Evolutionary conservation across 2,113 vertebrate species (phyloP), one percentile per base, ranked within the genome.

Genomic region (Climacteris rufus): DNA sequence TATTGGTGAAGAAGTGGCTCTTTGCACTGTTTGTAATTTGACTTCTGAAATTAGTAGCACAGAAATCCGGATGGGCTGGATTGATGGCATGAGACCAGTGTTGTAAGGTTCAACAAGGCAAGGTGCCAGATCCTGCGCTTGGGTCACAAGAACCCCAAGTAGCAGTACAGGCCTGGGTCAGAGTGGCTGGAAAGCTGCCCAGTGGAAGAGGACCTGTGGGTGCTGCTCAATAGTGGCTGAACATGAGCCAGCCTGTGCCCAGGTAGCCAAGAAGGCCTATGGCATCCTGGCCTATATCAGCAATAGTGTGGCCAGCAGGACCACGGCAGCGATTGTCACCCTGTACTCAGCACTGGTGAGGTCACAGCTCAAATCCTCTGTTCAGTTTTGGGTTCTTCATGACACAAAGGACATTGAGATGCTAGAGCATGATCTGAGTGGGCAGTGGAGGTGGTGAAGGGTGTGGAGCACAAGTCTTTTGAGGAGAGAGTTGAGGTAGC

Each of bases 51-150:
- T 81, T 56, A 54, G 17, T 66, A 40, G 30, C 8, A 66, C 8
- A 30, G 23, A 18, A 15, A 14, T 52, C 27, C 66, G 28, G 52
- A 39, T 27, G 45, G 33, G 23, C 19, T 66, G 20, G 13, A 24
- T 52, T 20, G 5, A 12, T 39, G 28, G 10, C 37, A 13, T 13
- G 33, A 52, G 15, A 12, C 25, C 37, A 28, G 0, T 37, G 22
- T 12, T 21, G 20, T 28, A 13, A 50, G 27, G 10, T n/a, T 44
- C 19, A 52, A 11, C 22, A 28, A 72, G 44, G 19, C 7, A 1
- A 11, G 4, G 13, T 52, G 22, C 23, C 0, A 0, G 22, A 19
- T 44, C 15, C 5, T 20, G 52, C 8, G 4, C 4, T 33, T 44
- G 6, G 19, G 19, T 23, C 27, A 20, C 33, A 57, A 4, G 14